Base-by-base conservation (phyloP, 2,797 vertebrate genomes). In the Tadarida brasiliensis region DNA sequence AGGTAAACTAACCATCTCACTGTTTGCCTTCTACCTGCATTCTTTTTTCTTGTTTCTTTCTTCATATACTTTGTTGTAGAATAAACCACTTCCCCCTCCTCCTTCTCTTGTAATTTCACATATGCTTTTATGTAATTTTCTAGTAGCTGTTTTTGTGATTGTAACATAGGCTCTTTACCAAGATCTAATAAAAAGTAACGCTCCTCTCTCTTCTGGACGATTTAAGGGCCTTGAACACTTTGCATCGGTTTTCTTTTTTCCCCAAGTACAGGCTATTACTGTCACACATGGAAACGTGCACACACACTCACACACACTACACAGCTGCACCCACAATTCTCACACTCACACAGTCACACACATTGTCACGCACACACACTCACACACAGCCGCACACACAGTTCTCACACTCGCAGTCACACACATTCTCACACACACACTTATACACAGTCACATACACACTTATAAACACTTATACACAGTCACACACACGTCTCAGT, bases 71-170 rank as follows among this genome's bases (percentile, higher is more conserved):
- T 82, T 56, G 17, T 59, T 51, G 15, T 67, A 67, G 33, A 84
- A 68, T 67, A 81, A 91, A 54, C 30, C 59, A 2, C 77, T 87
- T 57, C 28, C 22, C 24, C 30, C 7, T 88, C 26, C 65, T 89
- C n/a, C 5, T 91, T 91, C 88, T 89, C 47, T n/a, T 91, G 39
- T 63, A 15, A 19, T n/a, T 30, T 77, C 73, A 28, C 20, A 3
- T 78, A 7, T 54, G 30, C 39, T 94, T 95, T 95, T 71, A 44
- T 84, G 47, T 80, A 68, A 12, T 57, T 85, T 39, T 93, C 90
- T 61, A 96, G 86, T 30, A n/a, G 20, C 30, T 68, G 6, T 70
- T 70, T 35, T 76, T 35, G 15, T 81, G 54, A 74, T 74, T 73
- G 51, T 57, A 87, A 51, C 54, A 44, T 57, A 93, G 15, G 28